Evolutionary conservation across 1,140 invertebrate species (phyloP).

Genomic region (Vanessa atalanta): DNA sequence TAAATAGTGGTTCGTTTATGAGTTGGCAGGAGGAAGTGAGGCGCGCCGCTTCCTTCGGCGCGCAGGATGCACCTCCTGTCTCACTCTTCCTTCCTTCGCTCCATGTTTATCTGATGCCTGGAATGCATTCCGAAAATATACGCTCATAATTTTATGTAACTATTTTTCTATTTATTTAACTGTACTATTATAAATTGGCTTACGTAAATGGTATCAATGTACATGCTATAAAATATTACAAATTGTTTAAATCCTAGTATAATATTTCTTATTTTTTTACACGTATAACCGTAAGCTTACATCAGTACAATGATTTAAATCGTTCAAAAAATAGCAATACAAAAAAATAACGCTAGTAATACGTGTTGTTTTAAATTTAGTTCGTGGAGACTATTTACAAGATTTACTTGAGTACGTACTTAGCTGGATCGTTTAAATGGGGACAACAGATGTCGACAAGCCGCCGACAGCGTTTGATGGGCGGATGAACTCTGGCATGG

Average conservation of each 20-base stretch:
- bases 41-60: slow-evolving; percentile 51
- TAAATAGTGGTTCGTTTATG: slow-evolving; percentile 43
- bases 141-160: neutral
- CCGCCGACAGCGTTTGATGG: slow-evolving; percentile 64
- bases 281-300: neutral
- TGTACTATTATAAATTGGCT: neutral
- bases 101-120: slow-evolving; percentile 37
- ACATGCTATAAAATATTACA: too few species aligned
- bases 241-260: too few species aligned
- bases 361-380: slow-evolving; percentile 11
- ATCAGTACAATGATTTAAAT: neutral
- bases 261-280: too few species aligned
- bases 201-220: too few species aligned
- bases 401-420: slow-evolving; percentile 32
- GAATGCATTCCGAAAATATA: slow-evolving; percentile 34
- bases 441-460: slow-evolving; percentile 74
- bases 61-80: slow-evolving; percentile 55
- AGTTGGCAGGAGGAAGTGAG: slow-evolving; percentile 43
- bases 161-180: neutral
- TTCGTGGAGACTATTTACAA: slow-evolving; percentile 31
- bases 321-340: neutral
- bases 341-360: neutral
- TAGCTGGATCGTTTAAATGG: slow-evolving; percentile 63
- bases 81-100: slow-evolving; percentile 50
- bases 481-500: slow-evolving; percentile 62